These are phyloP conservation scores for Pinna nobilis DNA, from an alignment of 1,140 invertebrate genomes.

Conservation along the genomic window DNA sequence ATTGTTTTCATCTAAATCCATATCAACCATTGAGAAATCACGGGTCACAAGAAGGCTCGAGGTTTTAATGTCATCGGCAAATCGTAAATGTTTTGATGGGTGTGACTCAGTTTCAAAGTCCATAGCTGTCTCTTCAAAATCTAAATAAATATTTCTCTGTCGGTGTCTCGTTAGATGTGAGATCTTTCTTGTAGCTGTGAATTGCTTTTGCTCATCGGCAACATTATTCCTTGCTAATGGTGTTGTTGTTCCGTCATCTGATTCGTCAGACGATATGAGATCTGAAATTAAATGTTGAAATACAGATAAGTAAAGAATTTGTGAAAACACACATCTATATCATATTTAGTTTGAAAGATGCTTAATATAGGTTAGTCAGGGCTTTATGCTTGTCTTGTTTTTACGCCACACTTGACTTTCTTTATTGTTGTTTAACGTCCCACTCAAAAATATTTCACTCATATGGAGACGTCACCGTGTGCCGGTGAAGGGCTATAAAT, in stretches of 20 bases:
- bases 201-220: background rate
- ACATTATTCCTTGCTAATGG: background rate
- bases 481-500: too few species aligned
- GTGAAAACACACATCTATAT: too few species aligned
- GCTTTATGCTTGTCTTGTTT: too few species aligned
- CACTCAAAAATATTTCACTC: too few species aligned
- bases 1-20: constrained; percentile 45
- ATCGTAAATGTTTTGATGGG: constrained; percentile 31
- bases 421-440: too few species aligned
- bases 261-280: background rate
- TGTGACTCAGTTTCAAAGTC: constrained; percentile 41
- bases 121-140: constrained; percentile 50
- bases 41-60: constrained; percentile 48
- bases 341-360: too few species aligned
- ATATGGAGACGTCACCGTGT: too few species aligned
- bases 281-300: background rate
- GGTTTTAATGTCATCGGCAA: constrained; percentile 51
- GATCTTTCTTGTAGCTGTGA: constrained; percentile 27
- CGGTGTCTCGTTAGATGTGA: constrained; percentile 30
- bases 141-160: constrained; percentile 31
- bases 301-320: background rate
- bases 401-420: too few species aligned
- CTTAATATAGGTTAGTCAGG: too few species aligned
- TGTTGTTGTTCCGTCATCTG: constrained; percentile 23
- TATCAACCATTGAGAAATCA: constrained; percentile 45